phyloP scores from a whole-genome alignment of 2,888 invertebrate genomes.

The Lasioglossum zephyrum region DNA sequence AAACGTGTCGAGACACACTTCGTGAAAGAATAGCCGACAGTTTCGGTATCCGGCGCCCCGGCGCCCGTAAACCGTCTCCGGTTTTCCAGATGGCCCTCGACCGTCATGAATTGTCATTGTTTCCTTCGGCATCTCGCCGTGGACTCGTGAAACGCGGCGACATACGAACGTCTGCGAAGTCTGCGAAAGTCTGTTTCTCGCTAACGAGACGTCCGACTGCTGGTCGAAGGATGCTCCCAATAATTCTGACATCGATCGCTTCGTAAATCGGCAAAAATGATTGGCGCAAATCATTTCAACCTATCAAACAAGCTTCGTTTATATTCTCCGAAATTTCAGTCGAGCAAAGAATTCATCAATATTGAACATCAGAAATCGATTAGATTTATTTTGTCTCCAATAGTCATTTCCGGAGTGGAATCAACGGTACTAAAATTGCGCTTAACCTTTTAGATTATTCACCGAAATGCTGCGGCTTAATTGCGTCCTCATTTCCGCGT shows the following conservation, averaged over 20 bases:
- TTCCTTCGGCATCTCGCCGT: constrained; percentile 18
- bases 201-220: not conserved
- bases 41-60: constrained; percentile 78
- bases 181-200: not conserved
- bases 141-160: constrained; percentile 5
- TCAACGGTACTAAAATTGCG: not conserved
- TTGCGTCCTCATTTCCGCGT: not conserved
- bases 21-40: constrained; percentile 69
- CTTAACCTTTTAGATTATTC: not conserved
- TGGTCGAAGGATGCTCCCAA: not conserved
- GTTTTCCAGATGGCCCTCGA: constrained; percentile 80
- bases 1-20: constrained; percentile 33
- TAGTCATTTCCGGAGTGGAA: not conserved
- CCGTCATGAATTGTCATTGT: constrained; percentile 58
- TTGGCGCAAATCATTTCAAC: not conserved
- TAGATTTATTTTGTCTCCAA: not conserved
- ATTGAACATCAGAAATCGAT: not conserved
- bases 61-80: constrained; percentile 79
- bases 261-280: not conserved
- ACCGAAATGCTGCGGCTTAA: not conserved
- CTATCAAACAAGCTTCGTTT: not conserved
- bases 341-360: not conserved
- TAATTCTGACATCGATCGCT: not conserved
- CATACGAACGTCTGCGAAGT: constrained; percentile 4
- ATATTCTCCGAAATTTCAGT: not conserved